Evolutionary conservation across 2,888 invertebrate genomes (phyloP).

Genomic region (Athalia rosae): DNA sequence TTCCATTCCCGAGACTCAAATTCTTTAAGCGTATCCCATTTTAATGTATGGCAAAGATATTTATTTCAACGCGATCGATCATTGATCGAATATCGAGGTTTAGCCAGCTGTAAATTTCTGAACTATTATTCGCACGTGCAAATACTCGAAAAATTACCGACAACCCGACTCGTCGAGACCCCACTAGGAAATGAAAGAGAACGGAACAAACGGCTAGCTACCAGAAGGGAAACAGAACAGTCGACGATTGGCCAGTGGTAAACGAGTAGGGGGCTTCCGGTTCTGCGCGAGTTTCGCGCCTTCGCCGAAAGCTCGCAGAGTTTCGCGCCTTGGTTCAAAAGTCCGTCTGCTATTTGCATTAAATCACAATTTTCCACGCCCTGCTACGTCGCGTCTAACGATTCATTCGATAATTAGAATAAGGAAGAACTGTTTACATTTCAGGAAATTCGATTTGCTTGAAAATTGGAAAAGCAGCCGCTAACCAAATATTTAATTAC

Average conservation of each 20-base stretch:
- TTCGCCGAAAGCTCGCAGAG: no score
- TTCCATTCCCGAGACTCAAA: slow-evolving; percentile 52
- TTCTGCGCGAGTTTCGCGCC: slow-evolving; percentile 14
- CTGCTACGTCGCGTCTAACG: background rate
- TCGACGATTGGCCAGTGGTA: slow-evolving; percentile 3
- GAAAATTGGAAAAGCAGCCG: no score
- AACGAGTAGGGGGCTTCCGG: slow-evolving; percentile 25
- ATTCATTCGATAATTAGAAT: no score
- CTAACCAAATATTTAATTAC: no score
- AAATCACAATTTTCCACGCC: background rate
- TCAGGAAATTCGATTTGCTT: no score
- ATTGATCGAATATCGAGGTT: no score
- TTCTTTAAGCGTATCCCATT: background rate
- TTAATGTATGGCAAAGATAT: background rate
- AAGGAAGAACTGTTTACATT: no score
- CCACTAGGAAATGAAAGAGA: slow-evolving; percentile 23
- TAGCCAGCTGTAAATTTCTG: no score
- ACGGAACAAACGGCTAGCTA: slow-evolving; percentile 14
- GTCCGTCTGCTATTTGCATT: background rate
- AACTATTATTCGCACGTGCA: background rate
- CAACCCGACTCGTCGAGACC: slow-evolving; percentile 10
- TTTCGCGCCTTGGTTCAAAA: background rate
- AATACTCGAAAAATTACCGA: no score
- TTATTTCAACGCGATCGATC: no score
- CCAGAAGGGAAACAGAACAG: background rate